These are phyloP conservation scores for Malurus alboscapulatus DNA, from an alignment of 2,113 vertebrate genomes.

Conservation along the genomic window DNA sequence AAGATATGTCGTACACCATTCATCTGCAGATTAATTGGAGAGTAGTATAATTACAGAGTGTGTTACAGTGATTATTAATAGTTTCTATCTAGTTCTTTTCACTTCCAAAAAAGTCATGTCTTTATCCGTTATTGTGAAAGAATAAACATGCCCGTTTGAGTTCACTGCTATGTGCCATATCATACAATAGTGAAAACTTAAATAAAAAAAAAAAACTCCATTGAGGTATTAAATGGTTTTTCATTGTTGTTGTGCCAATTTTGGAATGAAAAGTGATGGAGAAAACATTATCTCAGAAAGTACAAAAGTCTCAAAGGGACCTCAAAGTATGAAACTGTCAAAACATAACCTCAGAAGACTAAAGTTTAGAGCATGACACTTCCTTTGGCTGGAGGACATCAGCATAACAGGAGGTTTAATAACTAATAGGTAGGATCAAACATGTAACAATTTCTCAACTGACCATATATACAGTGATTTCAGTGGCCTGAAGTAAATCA, in stretches of 20 bases:
- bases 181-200: background rate
- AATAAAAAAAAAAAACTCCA: background rate
- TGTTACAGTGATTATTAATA: background rate
- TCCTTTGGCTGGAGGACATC: background rate
- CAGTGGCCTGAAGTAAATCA: background rate
- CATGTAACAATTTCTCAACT: fast-evolving
- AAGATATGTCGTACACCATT: background rate
- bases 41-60: background rate
- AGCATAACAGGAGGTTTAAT: background rate
- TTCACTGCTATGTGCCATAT: background rate
- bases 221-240: background rate
- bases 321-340: background rate
- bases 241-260: background rate
- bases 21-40: background rate
- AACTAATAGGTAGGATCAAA: background rate
- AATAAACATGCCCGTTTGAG: background rate
- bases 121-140: background rate
- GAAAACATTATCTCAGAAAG: background rate
- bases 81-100: background rate
- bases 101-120: background rate
- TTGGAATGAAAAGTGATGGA: background rate
- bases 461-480: background rate
- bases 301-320: background rate
- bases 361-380: background rate
- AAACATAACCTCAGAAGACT: background rate